Percentiles rank a stretch among this genome's conserved stretches.
phyloP scores from a whole-genome alignment of 2,113 vertebrate genomes.

The Oxyura jamaicensis region DNA sequence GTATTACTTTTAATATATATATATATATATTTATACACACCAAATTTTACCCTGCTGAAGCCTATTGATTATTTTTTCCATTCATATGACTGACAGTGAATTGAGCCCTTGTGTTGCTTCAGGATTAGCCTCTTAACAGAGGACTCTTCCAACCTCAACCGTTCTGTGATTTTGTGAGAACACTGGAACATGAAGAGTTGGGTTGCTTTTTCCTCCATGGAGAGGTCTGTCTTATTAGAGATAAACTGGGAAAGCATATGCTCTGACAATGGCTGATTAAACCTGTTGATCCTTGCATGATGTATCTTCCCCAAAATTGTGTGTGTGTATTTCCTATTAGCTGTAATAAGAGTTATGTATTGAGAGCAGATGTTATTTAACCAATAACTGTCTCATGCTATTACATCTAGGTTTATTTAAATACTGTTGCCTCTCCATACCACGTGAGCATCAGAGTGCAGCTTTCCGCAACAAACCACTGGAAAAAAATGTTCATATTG shows the following conservation, averaged over 20 bases:
- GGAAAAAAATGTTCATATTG: not conserved
- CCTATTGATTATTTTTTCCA: not conserved
- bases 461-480: not conserved
- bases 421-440: not conserved
- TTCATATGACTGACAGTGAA: not conserved
- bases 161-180: not conserved
- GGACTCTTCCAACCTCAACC: not conserved
- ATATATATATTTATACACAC: not conserved
- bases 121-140: not conserved
- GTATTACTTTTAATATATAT: not conserved
- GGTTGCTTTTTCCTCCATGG: not conserved
- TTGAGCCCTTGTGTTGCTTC: not conserved
- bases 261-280: not conserved
- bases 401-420: slow-evolving; percentile 36
- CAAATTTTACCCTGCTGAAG: not conserved
- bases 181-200: not conserved
- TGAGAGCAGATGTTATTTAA: slow-evolving; percentile 51
- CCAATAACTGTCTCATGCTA: slow-evolving; percentile 25
- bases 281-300: not conserved
- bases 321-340: not conserved
- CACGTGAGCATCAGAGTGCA: not conserved
- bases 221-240: not conserved
- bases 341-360: slow-evolving; percentile 21
- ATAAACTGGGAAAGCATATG: not conserved
- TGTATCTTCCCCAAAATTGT: slow-evolving; percentile 1